Percentiles rank a stretch among this genome's conserved stretches.
Conservation (phyloP, 2,888 invertebrate genomes). For the Leucania comma region DNA sequence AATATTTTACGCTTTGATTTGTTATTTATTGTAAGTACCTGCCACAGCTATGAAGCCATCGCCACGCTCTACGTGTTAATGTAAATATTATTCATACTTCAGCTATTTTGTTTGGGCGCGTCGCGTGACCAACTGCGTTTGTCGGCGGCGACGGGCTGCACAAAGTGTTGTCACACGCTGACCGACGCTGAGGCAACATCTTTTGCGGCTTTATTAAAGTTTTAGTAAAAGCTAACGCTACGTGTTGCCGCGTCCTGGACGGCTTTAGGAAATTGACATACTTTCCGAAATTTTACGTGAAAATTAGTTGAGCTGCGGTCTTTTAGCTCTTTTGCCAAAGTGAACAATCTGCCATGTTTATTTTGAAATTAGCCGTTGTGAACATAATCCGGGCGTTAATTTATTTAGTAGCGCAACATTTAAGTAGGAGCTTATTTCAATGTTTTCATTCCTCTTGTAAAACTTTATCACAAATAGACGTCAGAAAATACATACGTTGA, state of each 20-base stretch:
- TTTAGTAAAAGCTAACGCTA: conserved; percentile 40
- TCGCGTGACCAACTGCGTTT: conserved; percentile 47
- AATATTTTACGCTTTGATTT: conserved; percentile 1
- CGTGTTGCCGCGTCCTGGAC: conserved; percentile 3
- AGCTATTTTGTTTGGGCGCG: conserved; percentile 13
- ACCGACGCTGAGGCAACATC: conserved; percentile 15
- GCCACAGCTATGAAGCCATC: conserved; percentile 24
- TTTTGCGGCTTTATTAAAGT: conserved; percentile 61
- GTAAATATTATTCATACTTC: conserved; percentile 35
- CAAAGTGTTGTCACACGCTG: conserved; percentile 55
- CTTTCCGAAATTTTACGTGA: conserved; percentile 43
- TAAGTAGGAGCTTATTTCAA: background rate
- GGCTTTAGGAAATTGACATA: conserved; percentile 56
- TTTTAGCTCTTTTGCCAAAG: conserved; percentile 9
- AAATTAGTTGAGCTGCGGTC: conserved; percentile 39
- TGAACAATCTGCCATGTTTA: background rate
- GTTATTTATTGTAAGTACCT: no score
- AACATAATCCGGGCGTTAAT: conserved; percentile 11
- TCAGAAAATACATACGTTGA: no score
- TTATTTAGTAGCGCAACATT: conserved; percentile 2
- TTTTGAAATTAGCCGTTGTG: background rate
- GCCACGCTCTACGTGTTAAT: conserved; percentile 9
- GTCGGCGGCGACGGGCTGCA: conserved; percentile 25
- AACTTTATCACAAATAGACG: background rate
- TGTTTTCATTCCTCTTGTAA: background rate